Evolutionary conservation across 1,140 invertebrate species (phyloP), one percentile per base, ranked within the genome.

Genomic region (Stegodyphus mimosarum): DNA sequence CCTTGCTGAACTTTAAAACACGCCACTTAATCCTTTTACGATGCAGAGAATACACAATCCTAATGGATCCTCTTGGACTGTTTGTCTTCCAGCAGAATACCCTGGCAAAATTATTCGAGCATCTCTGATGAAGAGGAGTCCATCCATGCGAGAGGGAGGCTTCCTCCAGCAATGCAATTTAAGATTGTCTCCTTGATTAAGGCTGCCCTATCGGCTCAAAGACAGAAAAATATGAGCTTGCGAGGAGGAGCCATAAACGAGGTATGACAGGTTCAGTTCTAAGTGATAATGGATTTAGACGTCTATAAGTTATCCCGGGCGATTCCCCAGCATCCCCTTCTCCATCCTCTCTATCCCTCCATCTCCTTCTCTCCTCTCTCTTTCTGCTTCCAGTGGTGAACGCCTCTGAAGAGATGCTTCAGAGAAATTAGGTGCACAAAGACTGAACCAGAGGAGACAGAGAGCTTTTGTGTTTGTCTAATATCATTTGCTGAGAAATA

Each of bases 241-340:
- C 80, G 70, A 74, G 17, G 70, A 64, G 48, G 33, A 83, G 60
- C 78, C 50, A 73, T 83, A 83, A 83, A 83, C 80, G 80, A 83
- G 71, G 80, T 83, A 83, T 83, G 80, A 83, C 80, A 83, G 80
- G 69, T 66, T 74, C 71, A 63, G 55, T 66, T 83, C 80, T 74
- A 83, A 83, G 80, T 83, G 80, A 83, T 83, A 83, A 83, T 83
- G 80, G 80, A 83, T 83, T 83, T 83, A 73, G 80, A 83, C 80
- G 80, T 83, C 80, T 83, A 83, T 73, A 74, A 83, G 80, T 83
- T 83, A 83, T 83, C 80, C 71, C 48, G 49, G 7, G 13, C 64
- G 9, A 11, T 60, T 9, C 55, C 55, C 15, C 64, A 15, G 67
- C 48, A 48, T 74, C 49, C n/a, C 67, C 18, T 66, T 81, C 78